A percentile compares a stretch with the other conserved stretches of the same genome.
Conservation (phyloP, 1,140 invertebrate genomes). For the Drosophila grimshawi region DNA sequence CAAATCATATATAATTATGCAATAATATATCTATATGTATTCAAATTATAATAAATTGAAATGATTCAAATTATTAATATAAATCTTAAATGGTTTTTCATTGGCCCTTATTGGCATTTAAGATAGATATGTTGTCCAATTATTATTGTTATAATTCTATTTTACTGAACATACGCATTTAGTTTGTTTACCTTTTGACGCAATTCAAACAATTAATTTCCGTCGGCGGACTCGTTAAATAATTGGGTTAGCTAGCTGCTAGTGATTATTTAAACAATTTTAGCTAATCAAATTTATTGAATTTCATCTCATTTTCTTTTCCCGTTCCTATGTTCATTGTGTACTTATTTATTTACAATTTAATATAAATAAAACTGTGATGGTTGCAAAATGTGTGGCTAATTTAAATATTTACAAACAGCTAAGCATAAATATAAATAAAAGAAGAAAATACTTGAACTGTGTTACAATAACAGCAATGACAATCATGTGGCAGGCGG, state of each 20-base stretch:
- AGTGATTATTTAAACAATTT: slow-evolving; percentile 34
- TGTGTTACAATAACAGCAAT: slow-evolving; percentile 48
- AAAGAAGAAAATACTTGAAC: slow-evolving; percentile 54
- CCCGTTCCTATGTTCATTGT: not conserved
- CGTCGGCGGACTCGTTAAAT: slow-evolving; percentile 57
- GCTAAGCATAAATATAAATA: slow-evolving; percentile 30
- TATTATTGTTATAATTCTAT: not conserved
- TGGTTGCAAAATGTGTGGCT: slow-evolving; percentile 29
- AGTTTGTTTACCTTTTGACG: slow-evolving; percentile 40
- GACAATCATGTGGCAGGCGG: not conserved
- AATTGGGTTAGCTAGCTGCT: slow-evolving; percentile 45
- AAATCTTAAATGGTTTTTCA: not conserved
- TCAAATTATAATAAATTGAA: too few species aligned
- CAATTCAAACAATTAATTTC: slow-evolving; percentile 80
- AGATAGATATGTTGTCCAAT: not conserved
- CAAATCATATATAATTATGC: not conserved
- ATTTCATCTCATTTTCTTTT: slow-evolving; percentile 59
- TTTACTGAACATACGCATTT: slow-evolving; percentile 23
- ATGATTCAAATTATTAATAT: too few species aligned
- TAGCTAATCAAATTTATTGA: slow-evolving; percentile 58
- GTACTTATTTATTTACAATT: slow-evolving; percentile 44
- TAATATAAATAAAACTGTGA: slow-evolving; percentile 56
- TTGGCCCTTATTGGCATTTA: not conserved
- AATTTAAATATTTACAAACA: slow-evolving; percentile 53
- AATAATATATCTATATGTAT: not conserved